Percentiles rank a stretch among this genome's conserved stretches.
These are phyloP conservation scores for Drosophila malerkotliana DNA, from an alignment of 1,140 invertebrate genomes.

Conservation along the genomic window DNA sequence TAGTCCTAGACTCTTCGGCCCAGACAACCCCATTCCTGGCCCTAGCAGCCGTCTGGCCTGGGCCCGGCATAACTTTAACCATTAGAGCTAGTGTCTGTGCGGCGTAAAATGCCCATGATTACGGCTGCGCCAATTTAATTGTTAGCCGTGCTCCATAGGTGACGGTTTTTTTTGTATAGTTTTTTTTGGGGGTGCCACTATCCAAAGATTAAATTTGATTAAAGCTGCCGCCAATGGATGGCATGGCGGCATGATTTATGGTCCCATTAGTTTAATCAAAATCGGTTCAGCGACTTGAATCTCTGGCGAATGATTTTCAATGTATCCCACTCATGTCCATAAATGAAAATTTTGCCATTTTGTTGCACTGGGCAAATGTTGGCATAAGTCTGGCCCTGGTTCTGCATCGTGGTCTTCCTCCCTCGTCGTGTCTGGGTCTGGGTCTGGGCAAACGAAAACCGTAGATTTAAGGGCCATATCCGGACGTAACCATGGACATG, in stretches of 20 bases:
- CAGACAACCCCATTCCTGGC: slow-evolving; percentile 33
- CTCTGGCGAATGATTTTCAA: slow-evolving; percentile 20
- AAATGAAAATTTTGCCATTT: slow-evolving; percentile 54
- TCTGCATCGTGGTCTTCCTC: slow-evolving; percentile 1
- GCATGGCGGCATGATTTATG: slow-evolving; percentile 51
- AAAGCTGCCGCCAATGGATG: slow-evolving; percentile 37
- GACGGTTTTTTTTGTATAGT: not conserved
- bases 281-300: slow-evolving; percentile 43
- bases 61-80: slow-evolving; percentile 33
- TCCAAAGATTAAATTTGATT: slow-evolving; percentile 61
- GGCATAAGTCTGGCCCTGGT: slow-evolving; percentile 32
- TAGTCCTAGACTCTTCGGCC: slow-evolving; percentile 1
- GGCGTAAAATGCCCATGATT: slow-evolving; percentile 45
- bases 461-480: slow-evolving; percentile 34
- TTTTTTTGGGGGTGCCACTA: slow-evolving; percentile 18
- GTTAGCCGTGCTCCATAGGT: slow-evolving; percentile 19
- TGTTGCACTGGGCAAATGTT: slow-evolving; percentile 32
- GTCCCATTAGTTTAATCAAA: slow-evolving; percentile 71
- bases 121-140: slow-evolving; percentile 45
- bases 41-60: slow-evolving; percentile 8
- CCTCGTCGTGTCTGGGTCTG: slow-evolving; percentile 11
- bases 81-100: slow-evolving; percentile 15
- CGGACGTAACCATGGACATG: slow-evolving; percentile 33
- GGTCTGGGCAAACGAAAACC: slow-evolving; percentile 30
- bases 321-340: slow-evolving; percentile 24